These are phyloP conservation scores for Sarcophilus harrisii DNA, from an alignment of 2,797 vertebrate genomes.

Conservation along the genomic window DNA sequence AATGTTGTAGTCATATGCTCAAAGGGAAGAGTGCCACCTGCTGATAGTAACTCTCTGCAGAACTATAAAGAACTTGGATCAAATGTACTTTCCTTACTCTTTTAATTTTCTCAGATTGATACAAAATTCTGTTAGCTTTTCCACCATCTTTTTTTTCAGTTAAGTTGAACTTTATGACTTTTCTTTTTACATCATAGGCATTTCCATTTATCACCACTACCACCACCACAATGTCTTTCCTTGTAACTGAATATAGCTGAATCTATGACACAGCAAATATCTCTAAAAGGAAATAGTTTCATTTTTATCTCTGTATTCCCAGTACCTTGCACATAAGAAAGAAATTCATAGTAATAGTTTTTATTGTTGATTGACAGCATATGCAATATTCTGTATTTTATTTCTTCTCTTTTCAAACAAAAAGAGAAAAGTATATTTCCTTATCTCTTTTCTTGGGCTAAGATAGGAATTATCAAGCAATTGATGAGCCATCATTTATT, in stretches of 20 bases:
- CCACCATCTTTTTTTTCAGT: neutral
- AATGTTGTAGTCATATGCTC: neutral
- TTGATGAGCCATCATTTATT: neutral
- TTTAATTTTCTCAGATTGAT: neutral
- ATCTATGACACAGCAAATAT: neutral
- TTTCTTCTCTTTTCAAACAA: neutral
- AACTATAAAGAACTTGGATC: neutral
- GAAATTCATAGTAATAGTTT: neutral
- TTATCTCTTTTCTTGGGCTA: neutral
- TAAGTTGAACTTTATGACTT: neutral
- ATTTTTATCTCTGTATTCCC: neutral
- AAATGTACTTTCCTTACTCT: neutral
- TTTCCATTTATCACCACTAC: neutral
- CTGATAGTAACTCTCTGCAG: neutral
- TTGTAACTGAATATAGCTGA: neutral
- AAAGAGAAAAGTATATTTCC: neutral
- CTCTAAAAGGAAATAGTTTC: neutral
- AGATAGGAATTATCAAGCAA: neutral
- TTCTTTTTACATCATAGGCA: neutral
- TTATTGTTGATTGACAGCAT: neutral
- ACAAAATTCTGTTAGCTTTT: neutral
- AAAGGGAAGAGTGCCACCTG: neutral
- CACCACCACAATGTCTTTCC: neutral
- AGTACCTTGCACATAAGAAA: neutral
- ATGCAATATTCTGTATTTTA: neutral